Evolutionary conservation across 1,140 invertebrate species (phyloP).

Genomic region (Sweltsa coloradensis): DNA sequence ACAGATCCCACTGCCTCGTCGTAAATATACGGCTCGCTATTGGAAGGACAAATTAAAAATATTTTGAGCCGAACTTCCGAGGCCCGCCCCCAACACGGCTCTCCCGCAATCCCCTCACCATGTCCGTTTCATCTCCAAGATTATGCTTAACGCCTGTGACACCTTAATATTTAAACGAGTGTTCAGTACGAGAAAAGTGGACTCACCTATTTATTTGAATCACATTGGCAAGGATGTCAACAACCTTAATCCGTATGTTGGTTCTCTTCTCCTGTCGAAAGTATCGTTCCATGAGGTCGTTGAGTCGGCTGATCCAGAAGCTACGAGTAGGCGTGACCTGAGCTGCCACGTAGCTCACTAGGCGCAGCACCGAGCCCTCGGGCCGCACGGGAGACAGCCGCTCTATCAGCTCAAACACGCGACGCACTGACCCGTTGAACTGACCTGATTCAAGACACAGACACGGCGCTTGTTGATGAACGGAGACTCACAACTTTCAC

Average conservation of each 20-base stretch:
- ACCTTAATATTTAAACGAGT: no score
- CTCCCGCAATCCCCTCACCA: no score
- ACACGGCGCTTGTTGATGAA: no score
- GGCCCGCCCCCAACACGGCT: no score
- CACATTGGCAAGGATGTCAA: slow-evolving; percentile 49
- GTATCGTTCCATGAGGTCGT: slow-evolving; percentile 55
- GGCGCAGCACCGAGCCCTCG: slow-evolving; percentile 53
- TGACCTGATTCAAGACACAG: slow-evolving; percentile 45
- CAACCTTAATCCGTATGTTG: slow-evolving; percentile 52
- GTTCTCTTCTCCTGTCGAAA: slow-evolving; percentile 52
- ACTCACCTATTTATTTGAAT: slow-evolving; percentile 47
- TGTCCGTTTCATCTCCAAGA: no score
- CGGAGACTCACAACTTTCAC: no score
- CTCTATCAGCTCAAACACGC: slow-evolving; percentile 68
- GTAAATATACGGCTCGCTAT: no score
- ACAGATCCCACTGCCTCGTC: no score
- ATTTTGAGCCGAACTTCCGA: no score
- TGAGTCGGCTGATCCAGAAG: slow-evolving; percentile 52
- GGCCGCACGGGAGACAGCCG: slow-evolving; percentile 56
- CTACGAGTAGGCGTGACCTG: slow-evolving; percentile 46
- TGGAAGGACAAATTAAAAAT: no score
- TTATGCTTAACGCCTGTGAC: no score
- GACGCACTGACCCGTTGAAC: slow-evolving; percentile 53
- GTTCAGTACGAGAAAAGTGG: neutral
- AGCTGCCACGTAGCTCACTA: slow-evolving; percentile 49